Conservation (phyloP, 2,888 invertebrate species). For the Osmoderma eremita region DNA sequence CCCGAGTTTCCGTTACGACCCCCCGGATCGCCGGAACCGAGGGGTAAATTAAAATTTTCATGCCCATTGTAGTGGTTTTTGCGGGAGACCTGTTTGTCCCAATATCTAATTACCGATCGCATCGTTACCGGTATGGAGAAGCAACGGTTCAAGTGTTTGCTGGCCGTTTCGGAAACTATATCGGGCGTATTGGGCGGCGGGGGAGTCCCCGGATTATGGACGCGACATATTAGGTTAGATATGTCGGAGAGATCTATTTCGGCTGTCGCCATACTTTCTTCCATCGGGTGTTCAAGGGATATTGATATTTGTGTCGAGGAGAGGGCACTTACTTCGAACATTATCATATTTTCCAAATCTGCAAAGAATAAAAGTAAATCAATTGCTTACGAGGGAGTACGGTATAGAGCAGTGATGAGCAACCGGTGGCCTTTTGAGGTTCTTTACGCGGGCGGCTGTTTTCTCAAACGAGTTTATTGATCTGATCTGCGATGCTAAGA, state of each 20-base stretch:
- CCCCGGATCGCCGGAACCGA: constrained; percentile 75
- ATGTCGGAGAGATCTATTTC: constrained; percentile 88
- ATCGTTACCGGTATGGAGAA: constrained; percentile 94
- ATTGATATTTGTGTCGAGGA: constrained; percentile 91
- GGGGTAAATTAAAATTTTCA: constrained; percentile 73
- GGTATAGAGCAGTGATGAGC: no score
- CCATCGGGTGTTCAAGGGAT: constrained; percentile 90
- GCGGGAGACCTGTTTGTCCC: constrained; percentile 77
- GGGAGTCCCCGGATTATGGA: constrained; percentile 71
- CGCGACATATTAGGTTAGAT: constrained; percentile 79
- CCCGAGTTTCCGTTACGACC: constrained; percentile 63
- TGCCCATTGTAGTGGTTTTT: constrained; percentile 62
- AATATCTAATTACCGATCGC: constrained; percentile 84
- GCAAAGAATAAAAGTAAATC: constrained; percentile 43
- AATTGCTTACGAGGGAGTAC: no score
- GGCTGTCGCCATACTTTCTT: constrained; percentile 92
- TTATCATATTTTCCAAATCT: constrained; percentile 81
- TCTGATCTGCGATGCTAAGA: no score
- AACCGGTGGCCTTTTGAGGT: no score
- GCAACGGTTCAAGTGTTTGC: constrained; percentile 83
- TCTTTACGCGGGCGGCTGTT: no score
- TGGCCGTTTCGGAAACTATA: constrained; percentile 67
- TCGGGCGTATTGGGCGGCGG: constrained; percentile 60
- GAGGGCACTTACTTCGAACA: constrained; percentile 91
- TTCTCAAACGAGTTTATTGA: no score